These are phyloP conservation scores for Diadegma fenestrale DNA, from an alignment of 2,888 invertebrate genomes.

Conservation along the genomic window DNA sequence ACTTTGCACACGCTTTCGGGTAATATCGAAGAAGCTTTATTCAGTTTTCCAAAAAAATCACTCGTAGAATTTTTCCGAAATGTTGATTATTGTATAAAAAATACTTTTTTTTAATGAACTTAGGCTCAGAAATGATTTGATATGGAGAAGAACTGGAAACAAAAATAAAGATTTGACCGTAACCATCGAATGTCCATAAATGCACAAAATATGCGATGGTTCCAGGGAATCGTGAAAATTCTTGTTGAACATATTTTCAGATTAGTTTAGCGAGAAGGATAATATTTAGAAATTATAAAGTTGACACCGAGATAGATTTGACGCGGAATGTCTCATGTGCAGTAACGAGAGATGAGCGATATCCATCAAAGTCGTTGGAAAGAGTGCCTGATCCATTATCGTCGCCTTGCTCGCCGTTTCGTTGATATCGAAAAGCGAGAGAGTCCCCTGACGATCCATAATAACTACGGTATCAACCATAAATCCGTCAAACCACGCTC, in stretches of 20 bases:
- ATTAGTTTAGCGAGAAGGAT: background rate
- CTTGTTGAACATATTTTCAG: background rate
- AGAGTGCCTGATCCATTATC: constrained; percentile 71
- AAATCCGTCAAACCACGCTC: constrained; percentile 63
- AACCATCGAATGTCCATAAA: too few relatives aligned
- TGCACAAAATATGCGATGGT: background rate
- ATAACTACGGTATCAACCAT: constrained; percentile 66
- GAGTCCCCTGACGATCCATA: constrained; percentile 61
- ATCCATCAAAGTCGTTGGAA: constrained; percentile 72
- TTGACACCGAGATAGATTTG: constrained; percentile 12
- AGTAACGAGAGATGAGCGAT: constrained; percentile 56
- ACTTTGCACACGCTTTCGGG: too few relatives aligned
- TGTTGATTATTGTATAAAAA: too few relatives aligned
- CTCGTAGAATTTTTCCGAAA: too few relatives aligned
- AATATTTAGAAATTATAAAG: constrained; percentile 1
- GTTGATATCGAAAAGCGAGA: constrained; percentile 46
- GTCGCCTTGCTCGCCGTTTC: constrained; percentile 45
- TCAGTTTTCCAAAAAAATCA: too few relatives aligned
- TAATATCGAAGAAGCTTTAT: too few relatives aligned
- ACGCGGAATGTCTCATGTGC: constrained; percentile 4
- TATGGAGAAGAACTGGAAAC: too few relatives aligned
- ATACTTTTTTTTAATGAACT: too few relatives aligned
- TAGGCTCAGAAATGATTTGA: too few relatives aligned
- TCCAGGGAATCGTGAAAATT: background rate
- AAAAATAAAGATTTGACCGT: too few relatives aligned